Evolutionary conservation across 1,140 invertebrate species (phyloP), one percentile per base, ranked within the genome.

Genomic region (Luehdorfia chinensis): DNA sequence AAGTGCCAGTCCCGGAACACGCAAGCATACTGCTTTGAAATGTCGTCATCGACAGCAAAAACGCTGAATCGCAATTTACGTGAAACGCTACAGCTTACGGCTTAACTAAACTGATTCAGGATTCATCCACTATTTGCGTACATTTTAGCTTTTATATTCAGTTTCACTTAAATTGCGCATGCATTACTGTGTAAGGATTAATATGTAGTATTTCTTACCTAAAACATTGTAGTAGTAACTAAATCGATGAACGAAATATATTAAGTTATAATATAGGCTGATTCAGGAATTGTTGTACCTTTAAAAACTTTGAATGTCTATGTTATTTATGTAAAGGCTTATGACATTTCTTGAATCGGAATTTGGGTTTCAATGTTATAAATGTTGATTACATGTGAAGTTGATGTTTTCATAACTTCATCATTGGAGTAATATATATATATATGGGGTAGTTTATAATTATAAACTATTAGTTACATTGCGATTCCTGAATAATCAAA

Each of bases 1-100:
- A 95, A 95, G 95, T 96, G 88, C 81, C 90, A 87, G 78, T 79
- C 56, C 21, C 72, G 58, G 48, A 25, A 47, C 65, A 49, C 45
- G 47, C 57, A n/a, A 41, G 50, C 54, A 59, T 55, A 65, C 50
- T 47, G 68, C 75, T 78, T 75, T 43, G 39, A 55, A 55, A 56
- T 39, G 12, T 52, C 51, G 54, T 50, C 45, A 59, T 49, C 53
- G 33, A 58, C 15, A 41, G 46, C 50, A 66, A 49, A 50, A 8
- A 53, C 72, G 76, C 70, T 58, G 69, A 63, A 66, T 61, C 45
- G 65, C 67, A 66, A 74, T 59, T 68, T 61, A 66, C 41, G 55
- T 61, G 63, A 47, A 61, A 65, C 53, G 44, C 28, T 45, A n/a
- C 18, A 18, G 2, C 9, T 27, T 13, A 4, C 28, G 28, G n/a